phyloP scores from a whole-genome alignment of 2,113 vertebrate species.

The Spermophilus dauricus region DNA sequence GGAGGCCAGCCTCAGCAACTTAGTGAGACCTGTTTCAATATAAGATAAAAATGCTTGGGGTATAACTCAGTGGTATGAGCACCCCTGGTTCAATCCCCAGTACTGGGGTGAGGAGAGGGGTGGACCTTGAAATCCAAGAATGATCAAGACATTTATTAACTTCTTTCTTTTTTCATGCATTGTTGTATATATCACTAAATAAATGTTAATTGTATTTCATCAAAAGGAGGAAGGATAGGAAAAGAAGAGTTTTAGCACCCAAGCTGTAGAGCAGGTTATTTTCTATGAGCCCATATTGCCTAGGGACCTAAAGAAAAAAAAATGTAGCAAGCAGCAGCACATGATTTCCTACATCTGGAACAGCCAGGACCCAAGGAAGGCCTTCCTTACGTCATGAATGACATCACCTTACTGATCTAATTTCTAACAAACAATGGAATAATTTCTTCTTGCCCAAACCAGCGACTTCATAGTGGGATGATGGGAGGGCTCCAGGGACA shows the following conservation, averaged over 20 bases:
- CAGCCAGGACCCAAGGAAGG: constrained; percentile 41
- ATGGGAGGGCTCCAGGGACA: constrained; percentile 44
- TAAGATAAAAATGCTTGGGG: too few relatives aligned
- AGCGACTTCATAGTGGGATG: background rate
- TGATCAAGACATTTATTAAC: background rate
- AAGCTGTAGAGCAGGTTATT: background rate
- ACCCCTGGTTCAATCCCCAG: too few relatives aligned
- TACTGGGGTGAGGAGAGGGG: too few relatives aligned
- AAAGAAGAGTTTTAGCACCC: background rate
- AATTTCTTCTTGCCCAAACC: constrained; percentile 65
- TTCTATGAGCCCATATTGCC: background rate
- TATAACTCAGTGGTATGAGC: too few relatives aligned
- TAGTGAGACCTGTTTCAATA: too few relatives aligned
- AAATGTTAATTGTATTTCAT: constrained; percentile 38
- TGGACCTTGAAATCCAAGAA: background rate
- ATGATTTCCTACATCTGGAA: background rate
- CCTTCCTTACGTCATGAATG: constrained; percentile 49
- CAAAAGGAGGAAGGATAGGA: background rate
- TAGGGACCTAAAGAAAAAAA: background rate
- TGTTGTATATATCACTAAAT: constrained; percentile 24
- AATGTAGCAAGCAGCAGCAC: background rate
- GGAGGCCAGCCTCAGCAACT: too few relatives aligned
- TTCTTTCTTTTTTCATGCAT: background rate
- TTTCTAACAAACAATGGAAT: constrained; percentile 73
- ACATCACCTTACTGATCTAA: constrained; percentile 72